A percentile compares a stretch with the other conserved stretches of the same genome.
These are phyloP conservation scores for Nebria salina DNA, from an alignment of 2,888 invertebrate species.

Conservation along the genomic window DNA sequence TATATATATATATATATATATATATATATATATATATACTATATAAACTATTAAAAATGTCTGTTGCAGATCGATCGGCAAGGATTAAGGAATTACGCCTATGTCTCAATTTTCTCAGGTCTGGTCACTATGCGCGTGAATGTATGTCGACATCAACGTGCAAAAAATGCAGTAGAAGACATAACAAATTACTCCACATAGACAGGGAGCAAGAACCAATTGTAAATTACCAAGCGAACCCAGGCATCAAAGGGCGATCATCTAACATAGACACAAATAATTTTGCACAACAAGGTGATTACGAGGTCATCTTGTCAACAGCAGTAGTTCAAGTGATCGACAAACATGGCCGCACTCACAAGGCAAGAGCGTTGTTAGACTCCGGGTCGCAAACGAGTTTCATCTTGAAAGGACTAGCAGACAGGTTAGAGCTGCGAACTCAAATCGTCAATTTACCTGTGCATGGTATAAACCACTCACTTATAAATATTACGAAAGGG, in stretches of 20 bases:
- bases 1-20: too few relatives aligned
- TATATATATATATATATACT: too few relatives aligned
- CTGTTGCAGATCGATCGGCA: not conserved
- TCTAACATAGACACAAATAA: conserved; percentile 2
- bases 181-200: conserved; percentile 3
- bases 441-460: not conserved
- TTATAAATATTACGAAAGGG: not conserved
- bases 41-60: not conserved
- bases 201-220: not conserved
- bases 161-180: conserved; percentile 3
- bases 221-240: not conserved
- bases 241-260: not conserved
- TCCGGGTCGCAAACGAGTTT: conserved; percentile 17
- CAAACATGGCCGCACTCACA: not conserved
- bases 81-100: not conserved
- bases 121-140: not conserved
- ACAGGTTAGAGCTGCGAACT: not conserved
- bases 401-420: not conserved
- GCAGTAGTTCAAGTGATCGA: too few relatives aligned
- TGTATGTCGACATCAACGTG: not conserved
- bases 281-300: not conserved
- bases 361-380: conserved; percentile 8
- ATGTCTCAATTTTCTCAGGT: conserved; percentile 2
- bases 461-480: conserved; percentile 8
- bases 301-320: too few relatives aligned